Conservation (phyloP, 2,113 vertebrate species). For the Tachuris rubrigastra region DNA sequence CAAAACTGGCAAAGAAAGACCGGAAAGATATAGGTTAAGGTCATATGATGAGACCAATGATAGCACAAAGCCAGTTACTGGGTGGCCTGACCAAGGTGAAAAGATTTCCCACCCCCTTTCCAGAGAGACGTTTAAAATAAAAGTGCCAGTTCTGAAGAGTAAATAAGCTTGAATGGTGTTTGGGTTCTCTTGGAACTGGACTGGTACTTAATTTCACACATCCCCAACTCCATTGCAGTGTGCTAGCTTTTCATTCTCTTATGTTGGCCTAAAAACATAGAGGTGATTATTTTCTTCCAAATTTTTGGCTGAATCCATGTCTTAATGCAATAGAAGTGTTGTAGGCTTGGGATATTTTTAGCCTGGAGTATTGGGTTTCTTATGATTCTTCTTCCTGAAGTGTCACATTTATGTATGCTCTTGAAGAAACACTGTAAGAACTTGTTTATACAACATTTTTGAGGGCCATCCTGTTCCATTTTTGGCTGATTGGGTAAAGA, state of each 20-base stretch:
- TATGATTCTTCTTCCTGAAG: neutral
- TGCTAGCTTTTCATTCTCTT: neutral
- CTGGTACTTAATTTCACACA: neutral
- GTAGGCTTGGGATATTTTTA: neutral
- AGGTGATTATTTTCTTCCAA: neutral
- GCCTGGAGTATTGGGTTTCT: neutral
- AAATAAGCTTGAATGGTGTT: neutral
- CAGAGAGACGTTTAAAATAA: neutral
- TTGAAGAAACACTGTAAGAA: neutral
- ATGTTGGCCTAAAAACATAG: neutral
- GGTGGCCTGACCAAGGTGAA: neutral
- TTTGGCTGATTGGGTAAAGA: neutral
- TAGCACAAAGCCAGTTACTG: neutral
- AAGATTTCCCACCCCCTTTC: neutral
- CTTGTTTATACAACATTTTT: neutral
- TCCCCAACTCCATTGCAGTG: neutral
- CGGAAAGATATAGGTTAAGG: neutral
- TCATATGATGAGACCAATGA: neutral
- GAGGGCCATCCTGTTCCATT: neutral
- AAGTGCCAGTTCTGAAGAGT: neutral
- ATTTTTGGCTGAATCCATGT: neutral
- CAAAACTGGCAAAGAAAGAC: neutral
- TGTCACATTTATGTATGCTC: neutral
- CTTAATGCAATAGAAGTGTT: neutral
- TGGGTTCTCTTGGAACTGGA: neutral